Base-by-base conservation (phyloP, 2,113 vertebrate species). In the Pteronura brasiliensis region DNA sequence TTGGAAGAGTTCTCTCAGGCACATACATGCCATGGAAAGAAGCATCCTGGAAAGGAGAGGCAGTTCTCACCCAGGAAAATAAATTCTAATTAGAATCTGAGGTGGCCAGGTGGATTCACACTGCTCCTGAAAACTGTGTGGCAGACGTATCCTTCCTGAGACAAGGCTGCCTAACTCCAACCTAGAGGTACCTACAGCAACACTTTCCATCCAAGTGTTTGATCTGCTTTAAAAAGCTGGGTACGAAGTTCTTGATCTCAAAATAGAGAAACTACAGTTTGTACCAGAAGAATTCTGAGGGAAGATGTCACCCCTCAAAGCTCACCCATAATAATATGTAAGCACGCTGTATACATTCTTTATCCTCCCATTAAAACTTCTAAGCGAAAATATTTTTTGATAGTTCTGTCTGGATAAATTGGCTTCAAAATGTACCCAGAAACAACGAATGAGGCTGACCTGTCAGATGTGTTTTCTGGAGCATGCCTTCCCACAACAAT, bases 381-480 rank as follows among this genome's bases (percentile, higher is more conserved):
- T 69, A 52, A 85, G 81, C 8, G 17, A 83, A 65, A 84, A 44
- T 44, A 52, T 61, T 71, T 95, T 63, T 39, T 55, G 72, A 85
- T 57, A 23, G 29, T 18, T 11, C 12, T 74, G 9, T 3, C 57
- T 86, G 59, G 10, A 65, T 57, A 11, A 36, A 71, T 6, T 65
- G 23, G 42, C 31, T 92, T 71, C 17, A 88, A 72, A 96, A 34
- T 31, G 15, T 61, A 34, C 14, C 34, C 14, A 14, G 7, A 29
- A 72, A 42, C 52, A 65, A 44, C 12, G 7, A 31, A 18, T 0
- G 0, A 44, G 14, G 21, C 0, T 25, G 25, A 71, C 14, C 15
- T 39, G 15, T 25, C 36, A 47, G 39, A 7, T 72, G 18, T 39
- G 39, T 49, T 79, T 77, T 71, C 85, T 79, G 34, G 23, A 82